Evolutionary conservation across 2,888 invertebrate genomes (phyloP).

Genomic region (Acleris literana): DNA sequence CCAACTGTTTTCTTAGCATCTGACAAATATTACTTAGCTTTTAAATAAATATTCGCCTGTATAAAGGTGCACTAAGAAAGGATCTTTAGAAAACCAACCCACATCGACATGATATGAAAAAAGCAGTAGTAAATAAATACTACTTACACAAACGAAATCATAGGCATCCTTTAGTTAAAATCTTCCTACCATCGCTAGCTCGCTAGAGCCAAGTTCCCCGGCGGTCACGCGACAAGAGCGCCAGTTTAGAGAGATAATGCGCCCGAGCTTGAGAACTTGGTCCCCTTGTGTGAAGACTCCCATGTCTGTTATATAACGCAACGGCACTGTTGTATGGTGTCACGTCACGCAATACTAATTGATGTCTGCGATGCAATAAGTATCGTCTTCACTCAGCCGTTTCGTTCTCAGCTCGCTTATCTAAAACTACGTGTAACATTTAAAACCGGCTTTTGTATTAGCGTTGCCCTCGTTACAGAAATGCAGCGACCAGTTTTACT

Average conservation of each 20-base stretch:
- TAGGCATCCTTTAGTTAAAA: no score
- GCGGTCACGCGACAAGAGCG: slow-evolving; percentile 25
- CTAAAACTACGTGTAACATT: slow-evolving; percentile 54
- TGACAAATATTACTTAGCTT: no score
- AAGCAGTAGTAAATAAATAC: no score
- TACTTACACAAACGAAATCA: no score
- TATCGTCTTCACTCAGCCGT: slow-evolving; percentile 42
- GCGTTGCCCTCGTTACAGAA: slow-evolving; percentile 54
- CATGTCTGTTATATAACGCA: slow-evolving; percentile 72
- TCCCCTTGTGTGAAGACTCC: slow-evolving; percentile 65
- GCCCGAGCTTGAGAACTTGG: slow-evolving; percentile 59
- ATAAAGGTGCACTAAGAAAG: no score
- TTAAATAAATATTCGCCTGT: no score
- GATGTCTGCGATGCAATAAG: slow-evolving; percentile 44
- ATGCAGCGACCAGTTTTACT: slow-evolving; percentile 52
- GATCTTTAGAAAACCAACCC: no score
- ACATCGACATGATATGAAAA: no score
- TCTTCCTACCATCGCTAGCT: no score
- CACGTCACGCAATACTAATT: slow-evolving; percentile 73
- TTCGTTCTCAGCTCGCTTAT: slow-evolving; percentile 49
- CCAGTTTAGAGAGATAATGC: slow-evolving; percentile 14
- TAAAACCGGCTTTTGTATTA: slow-evolving; percentile 64
- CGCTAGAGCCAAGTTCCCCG: background rate
- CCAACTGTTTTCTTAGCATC: no score
- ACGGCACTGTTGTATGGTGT: slow-evolving; percentile 70